These are phyloP conservation scores for Silurus aristotelis DNA, from an alignment of 2,797 vertebrate species.

Conservation along the genomic window DNA sequence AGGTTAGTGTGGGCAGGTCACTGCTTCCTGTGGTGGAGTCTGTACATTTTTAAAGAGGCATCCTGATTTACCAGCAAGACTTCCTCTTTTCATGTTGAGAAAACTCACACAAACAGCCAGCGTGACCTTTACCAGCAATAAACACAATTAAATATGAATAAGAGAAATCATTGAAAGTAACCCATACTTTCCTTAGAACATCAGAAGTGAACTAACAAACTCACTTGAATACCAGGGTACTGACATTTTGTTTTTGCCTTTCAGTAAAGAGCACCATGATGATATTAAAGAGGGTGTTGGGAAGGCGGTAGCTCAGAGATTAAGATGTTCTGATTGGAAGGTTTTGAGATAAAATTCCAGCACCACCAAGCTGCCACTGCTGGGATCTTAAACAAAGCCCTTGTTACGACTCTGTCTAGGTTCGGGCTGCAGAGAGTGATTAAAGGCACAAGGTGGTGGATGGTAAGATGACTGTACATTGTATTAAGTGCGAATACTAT, in stretches of 20 bases:
- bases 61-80: slow-evolving; percentile 71
- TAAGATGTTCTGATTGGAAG: too few species aligned
- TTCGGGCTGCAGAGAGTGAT: too few species aligned
- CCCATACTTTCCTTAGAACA: slow-evolving; percentile 63
- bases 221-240: slow-evolving; percentile 43
- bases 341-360: too few species aligned
- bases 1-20: slow-evolving; percentile 73
- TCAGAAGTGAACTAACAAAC: slow-evolving; percentile 55
- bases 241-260: slow-evolving; percentile 59
- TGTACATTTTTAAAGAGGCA: slow-evolving; percentile 78
- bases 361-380: too few species aligned
- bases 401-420: too few species aligned
- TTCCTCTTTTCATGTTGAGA: slow-evolving; percentile 62
- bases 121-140: slow-evolving; percentile 79
- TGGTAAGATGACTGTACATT: too few species aligned
- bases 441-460: too few species aligned
- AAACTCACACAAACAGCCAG: slow-evolving; percentile 69
- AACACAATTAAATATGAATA: slow-evolving; percentile 85
- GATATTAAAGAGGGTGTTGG: slow-evolving; percentile 13
- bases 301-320: too few species aligned
- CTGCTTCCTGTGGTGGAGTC: slow-evolving; percentile 65
- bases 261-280: slow-evolving; percentile 42
- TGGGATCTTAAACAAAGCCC: too few species aligned
- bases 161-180: slow-evolving; percentile 81
- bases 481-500: too few species aligned